Base-by-base conservation (phyloP, 1,140 invertebrate species). In the Papilio polytes region DNA sequence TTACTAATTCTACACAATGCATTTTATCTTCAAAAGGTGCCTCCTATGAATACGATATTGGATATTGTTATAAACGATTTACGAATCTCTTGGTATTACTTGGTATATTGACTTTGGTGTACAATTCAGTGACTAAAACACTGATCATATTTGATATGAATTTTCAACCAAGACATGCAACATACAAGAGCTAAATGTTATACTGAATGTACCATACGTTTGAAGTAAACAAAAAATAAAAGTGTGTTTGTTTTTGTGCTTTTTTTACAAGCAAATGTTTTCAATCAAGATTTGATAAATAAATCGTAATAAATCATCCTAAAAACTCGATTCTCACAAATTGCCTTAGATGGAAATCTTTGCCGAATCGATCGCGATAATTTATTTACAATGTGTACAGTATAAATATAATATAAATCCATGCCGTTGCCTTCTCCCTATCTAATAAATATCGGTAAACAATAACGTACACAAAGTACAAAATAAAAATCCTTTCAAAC, bases 401-500 rank as follows among this genome's bases (percentile, higher is more conserved):
- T 26, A 26, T 26, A 26, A 26, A 41, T 41, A 41, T 70, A 31
- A 70, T 70, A 36, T 31, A 31, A 36, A 31, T 12, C 3, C 22
- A 26, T 26, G 13, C 8, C 63, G 36, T 31, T 31, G 15, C 63
- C 26, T 36, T 15, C 26, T 70, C 26, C 26, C 56, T 9, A 70
- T 70, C 22, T 70, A 31, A 70, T 70, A 36, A 18, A 31, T 20
- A 56, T 70, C 26, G 26, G 63, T 31, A 31, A 31, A 70, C 63
- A 70, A 31, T 18, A 12, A 26, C 22, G 22, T 2, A 18, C 59
- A 63, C 26, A 70, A 70, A 51, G 51, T 51, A 74, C 26, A 70
- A 70, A 74, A 74, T 51, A 74, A 46, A 74, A 74, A 74, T 70
- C 63, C 63, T 70, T 70, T 70, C 26, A 31, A 70, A 70, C 10